Base-by-base conservation (phyloP, 2,113 vertebrate genomes). In the Centrocercus urophasianus region DNA sequence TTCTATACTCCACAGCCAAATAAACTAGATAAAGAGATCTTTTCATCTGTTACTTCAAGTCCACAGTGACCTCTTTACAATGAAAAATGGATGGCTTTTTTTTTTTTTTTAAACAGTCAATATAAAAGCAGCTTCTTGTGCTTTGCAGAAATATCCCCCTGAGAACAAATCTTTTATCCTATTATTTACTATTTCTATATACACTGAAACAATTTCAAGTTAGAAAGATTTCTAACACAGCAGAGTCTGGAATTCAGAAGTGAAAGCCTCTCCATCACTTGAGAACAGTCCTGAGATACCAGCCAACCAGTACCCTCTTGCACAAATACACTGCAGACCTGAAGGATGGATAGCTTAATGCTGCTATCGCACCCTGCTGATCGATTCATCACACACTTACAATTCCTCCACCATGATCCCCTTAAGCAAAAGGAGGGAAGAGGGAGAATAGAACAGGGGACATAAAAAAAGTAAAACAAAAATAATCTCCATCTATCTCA, bases 121-220 rank as follows among this genome's bases (percentile, higher is more conserved):
- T 91, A 93, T 78, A 95, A 96, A 95, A 95, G 76, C 83, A 95
- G 61, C 94, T 93, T 93, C 86, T 83, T 94, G 79, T 83, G 34
- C 28, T 96, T 96, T 89, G 85, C 6, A 86, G 92, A 95, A 95
- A 88, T 78, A 71, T 56, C 57, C 96, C 88, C 83, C 73, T 34
- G 89, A 93, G 93, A 91, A 85, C 25, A 90, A 81, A 83, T 93
- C 79, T 96, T 93, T 97, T 97, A 96, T 95, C 85, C 63, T 75
- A 85, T 93, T 96, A 96, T 96, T 97, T 96, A 92, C 87, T 94
- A 87, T 86, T 93, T 88, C 91, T 96, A 76, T 89, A 91, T 86
- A 92, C 52, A 85, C 47, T 83, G 71, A 91, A 96, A 91, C 45
- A 76, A 85, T 73, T 93, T 73, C 76, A 93, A 95, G 88, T 91